Evolutionary conservation across 2,113 vertebrate genomes (phyloP), one percentile per base, ranked within the genome.

Genomic region (Campylorhamphus procurvoides): DNA sequence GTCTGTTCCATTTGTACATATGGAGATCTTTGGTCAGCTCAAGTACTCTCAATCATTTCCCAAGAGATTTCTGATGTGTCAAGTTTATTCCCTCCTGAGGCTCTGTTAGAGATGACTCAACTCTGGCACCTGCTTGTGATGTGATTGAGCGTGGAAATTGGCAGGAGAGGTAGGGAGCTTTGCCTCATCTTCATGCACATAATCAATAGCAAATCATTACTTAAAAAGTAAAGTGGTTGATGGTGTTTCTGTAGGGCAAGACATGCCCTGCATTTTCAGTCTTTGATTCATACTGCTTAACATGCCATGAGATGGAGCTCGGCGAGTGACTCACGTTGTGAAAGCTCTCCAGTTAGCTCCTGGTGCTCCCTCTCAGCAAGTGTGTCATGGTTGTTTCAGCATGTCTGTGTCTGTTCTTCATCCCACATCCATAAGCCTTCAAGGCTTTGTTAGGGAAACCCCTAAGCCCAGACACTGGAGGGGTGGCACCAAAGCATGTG

Each of bases 171-270:
- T 16, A 90, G 69, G 77, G 89, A 91, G 77, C 49, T 25, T 52
- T 89, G 55, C 80, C 91, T 94, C 74, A 68, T 94, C 84, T 96
- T 93, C 89, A 56, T 92, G 71, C 84, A 84, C 76, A 64, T 94
- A 82, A 95, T 94, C 95, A 78, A 96, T 94, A 94, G 66, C 77
- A 76, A 84, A 95, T 89, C 74, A 52, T 92, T 92, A 68, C 93
- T 95, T 94, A 52, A 77, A 91, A 93, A 95, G 85, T 77, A 46
- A 93, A 97, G 93, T 47, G 77, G 64, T 63, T 86, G 80, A 60
- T 84, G 79, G 81, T 87, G 87, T 22, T 96, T 96, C 93, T 89
- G 62, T 80, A 93, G 91, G 81, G 89, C 77, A 76, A 83, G 87
- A 76, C 81, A 82, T 93, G 84, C 89, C 71, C 71, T 82, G 89